A percentile compares a stretch with the other conserved stretches of the same genome.
Conservation (phyloP, 2,888 invertebrate genomes). For the Hypolimnas misippus region DNA sequence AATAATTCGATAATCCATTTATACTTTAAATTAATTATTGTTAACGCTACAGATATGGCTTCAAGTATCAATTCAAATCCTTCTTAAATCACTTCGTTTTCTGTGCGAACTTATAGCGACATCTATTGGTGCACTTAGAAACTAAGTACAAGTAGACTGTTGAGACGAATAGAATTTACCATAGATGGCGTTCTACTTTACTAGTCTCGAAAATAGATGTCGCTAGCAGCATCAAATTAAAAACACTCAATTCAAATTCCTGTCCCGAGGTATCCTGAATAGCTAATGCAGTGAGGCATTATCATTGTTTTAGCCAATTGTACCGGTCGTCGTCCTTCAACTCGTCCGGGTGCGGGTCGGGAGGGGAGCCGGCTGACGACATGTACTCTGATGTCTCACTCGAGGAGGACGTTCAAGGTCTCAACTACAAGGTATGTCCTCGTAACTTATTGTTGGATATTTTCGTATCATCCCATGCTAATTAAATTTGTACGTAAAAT, state of each 20-base stretch:
- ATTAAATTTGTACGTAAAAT: neutral
- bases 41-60: too few species aligned
- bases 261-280: constrained; percentile 43
- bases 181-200: constrained; percentile 54
- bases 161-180: neutral
- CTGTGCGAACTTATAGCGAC: constrained; percentile 49
- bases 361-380: constrained; percentile 96
- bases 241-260: constrained; percentile 32
- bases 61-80: neutral
- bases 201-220: constrained; percentile 48
- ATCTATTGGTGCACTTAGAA: constrained; percentile 49
- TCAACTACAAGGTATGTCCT: constrained; percentile 93
- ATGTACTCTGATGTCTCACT: constrained; percentile 97
- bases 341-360: constrained; percentile 95
- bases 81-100: neutral
- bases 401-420: constrained; percentile 96
- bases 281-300: constrained; percentile 45
- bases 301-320: constrained; percentile 88
- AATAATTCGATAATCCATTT: too few species aligned
- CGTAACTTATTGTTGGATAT: neutral
- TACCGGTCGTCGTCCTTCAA: constrained; percentile 97
- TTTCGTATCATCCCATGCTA: neutral
- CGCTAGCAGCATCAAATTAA: constrained; percentile 43
- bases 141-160: constrained; percentile 27
- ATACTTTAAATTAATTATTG: too few species aligned